Base-by-base conservation (phyloP, 1,140 invertebrate genomes). In the Cardiocondyla obscurior region DNA sequence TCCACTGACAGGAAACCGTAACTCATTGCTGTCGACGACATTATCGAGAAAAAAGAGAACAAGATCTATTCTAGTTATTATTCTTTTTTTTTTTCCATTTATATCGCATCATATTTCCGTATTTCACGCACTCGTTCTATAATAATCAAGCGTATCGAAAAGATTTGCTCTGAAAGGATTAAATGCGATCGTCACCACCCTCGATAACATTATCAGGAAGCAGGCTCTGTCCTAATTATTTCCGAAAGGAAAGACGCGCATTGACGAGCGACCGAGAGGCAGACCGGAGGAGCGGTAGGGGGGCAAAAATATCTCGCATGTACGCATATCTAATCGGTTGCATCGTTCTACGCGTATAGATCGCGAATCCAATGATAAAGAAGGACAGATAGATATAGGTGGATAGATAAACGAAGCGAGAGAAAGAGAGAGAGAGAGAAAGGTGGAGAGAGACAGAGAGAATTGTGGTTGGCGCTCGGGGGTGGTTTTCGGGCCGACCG, bases 401-500 rank as follows among this genome's bases (percentile, higher is more conserved):
- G 30, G n/a, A 72, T 19, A 30, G 36, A 72, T 51, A 57, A 8
- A 30, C 14, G 81, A 67, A 67, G 58, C 55, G n/a, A 44, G 46
- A 16, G 25, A 12, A 25, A 42, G 30, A 4, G 42, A 19, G 5
- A 28, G 49, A 39, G 8, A 46, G 7, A 39, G 7, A 39, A 1
- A 39, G 7, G 10, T 10, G 8, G 76, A 83, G 82, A 79, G 70
- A 60, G 64, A 72, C 60, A 58, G 3, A 16, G 33, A 33, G 65
- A 77, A 46, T 53, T 64, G 69, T 51, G 55, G 55, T 72, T 84
- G 88, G 69, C 77, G 69, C 85, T 83, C 82, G 89, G 86, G 70
- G 88, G 84, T 90, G 89, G 85, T 90, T 90, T 90, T 90, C 77
- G 87, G 88, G 70, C 73, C 83, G 85, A 76, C 73, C 83, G 85